A percentile compares a stretch with the other conserved stretches of the same genome.
phyloP scores from a whole-genome alignment of 2,888 invertebrate genomes.

The Punctoribates punctum region DNA sequence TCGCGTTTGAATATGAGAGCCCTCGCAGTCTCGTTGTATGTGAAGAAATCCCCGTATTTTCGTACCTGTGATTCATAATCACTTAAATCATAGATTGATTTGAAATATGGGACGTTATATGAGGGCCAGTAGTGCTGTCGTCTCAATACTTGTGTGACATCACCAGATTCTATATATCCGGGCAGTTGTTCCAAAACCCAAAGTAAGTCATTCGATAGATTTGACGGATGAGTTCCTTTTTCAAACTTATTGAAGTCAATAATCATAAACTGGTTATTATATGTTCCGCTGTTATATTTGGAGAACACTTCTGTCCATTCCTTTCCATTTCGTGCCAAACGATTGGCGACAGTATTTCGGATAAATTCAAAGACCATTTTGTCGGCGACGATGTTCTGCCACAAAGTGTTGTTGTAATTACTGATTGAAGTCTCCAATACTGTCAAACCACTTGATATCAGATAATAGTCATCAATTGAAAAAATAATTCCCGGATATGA shows the following conservation, averaged over 20 bases:
- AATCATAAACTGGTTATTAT: constrained; percentile 55
- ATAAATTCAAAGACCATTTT: constrained; percentile 53
- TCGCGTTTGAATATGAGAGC: constrained; percentile 54
- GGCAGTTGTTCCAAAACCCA: constrained; percentile 54
- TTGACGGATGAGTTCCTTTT: constrained; percentile 43
- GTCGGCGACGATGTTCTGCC: constrained; percentile 42
- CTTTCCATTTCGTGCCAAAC: constrained; percentile 52
- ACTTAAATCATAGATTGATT: constrained; percentile 52
- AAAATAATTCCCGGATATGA: constrained; percentile 53
- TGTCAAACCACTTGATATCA: constrained; percentile 49
- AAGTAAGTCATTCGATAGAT: constrained; percentile 50
- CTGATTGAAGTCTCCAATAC: constrained; percentile 42
- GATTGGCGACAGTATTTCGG: constrained; percentile 52
- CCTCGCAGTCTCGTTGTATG: constrained; percentile 53
- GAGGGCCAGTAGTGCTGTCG: constrained; percentile 53
- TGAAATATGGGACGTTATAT: constrained; percentile 54
- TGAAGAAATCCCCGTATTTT: constrained; percentile 50
- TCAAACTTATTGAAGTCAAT: constrained; percentile 52
- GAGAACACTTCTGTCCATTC: constrained; percentile 51
- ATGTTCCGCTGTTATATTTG: constrained; percentile 53
- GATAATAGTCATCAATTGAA: constrained; percentile 53
- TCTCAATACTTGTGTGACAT: constrained; percentile 45
- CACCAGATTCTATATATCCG: constrained; percentile 51
- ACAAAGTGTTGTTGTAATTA: constrained; percentile 33
- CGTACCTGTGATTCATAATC: constrained; percentile 52